Evolutionary conservation across 1,140 invertebrate genomes (phyloP), one percentile per base, ranked within the genome.

Genomic region (Pristionchus pacificus): DNA sequence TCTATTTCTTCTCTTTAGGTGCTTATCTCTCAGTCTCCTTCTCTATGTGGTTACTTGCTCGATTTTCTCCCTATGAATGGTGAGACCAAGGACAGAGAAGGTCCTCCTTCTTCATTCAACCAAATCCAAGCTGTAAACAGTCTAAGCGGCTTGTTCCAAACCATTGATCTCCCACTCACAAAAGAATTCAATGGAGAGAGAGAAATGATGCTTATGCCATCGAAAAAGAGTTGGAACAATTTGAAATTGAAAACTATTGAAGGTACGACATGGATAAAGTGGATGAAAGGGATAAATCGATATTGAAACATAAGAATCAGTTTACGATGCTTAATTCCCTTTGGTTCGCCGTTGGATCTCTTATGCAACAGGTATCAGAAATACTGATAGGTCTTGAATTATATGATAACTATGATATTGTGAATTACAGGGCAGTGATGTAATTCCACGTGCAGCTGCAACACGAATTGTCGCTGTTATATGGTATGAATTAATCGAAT

Each of bases 11-110:
- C 38, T 19, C 6, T 49, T 49, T 72, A 10, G 92, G 92, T 0
- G 93, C 93, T 38, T 96, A 95, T 84, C 87, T 96, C 60, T 92
- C 92, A 6, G 93, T 96, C 2, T 95, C 93, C 0, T 89, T 93
- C 25, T 87, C 95, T n/a, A 89, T 96, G 13, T 96, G 94, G 83
- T 91, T 96, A 76, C 85, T 95, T 33, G 93, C 92, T 67, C 91
- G 93, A 87, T 91, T 94, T 80, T 92, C 91, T 69, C 93, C 93
- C 28, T 93, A 93, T 84, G 93, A 95, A 87, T 95, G 93, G 93
- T 83, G 58, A n/a, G 75, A n/a, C n/a, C n/a, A n/a, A n/a, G n/a
- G n/a, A n/a, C n/a, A n/a, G n/a, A n/a, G n/a, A n/a, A n/a, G n/a
- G n/a, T n/a, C n/a, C n/a, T 29, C 58, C n/a, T 6, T 74, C n/a